A percentile compares a stretch with the other conserved stretches of the same genome.
These are phyloP conservation scores for Drosophila sordidapex DNA, from an alignment of 2,888 invertebrate species.

Conservation along the genomic window DNA sequence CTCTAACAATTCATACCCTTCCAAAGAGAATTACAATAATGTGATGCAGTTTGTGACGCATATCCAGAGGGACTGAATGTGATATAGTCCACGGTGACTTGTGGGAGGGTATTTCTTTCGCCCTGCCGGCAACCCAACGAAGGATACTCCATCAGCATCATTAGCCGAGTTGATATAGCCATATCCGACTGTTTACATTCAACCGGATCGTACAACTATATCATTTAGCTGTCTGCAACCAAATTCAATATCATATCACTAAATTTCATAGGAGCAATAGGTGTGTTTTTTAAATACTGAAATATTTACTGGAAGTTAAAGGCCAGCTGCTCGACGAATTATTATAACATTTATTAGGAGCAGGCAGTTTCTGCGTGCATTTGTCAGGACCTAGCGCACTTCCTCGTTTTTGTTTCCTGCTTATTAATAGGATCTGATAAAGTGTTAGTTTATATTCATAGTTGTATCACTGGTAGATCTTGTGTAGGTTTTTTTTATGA, in stretches of 20 bases:
- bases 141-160: too few relatives aligned
- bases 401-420: neutral
- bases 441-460: slow-evolving; percentile 1
- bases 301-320: neutral
- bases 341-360: neutral
- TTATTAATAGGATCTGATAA: neutral
- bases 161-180: too few relatives aligned
- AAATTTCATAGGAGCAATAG: neutral
- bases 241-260: neutral
- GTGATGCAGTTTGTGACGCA: neutral
- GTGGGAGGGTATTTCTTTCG: neutral
- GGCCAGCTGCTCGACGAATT: neutral
- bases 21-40: neutral
- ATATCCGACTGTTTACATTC: too few relatives aligned
- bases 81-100: neutral
- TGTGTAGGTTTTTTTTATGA: neutral
- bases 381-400: neutral
- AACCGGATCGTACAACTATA: neutral
- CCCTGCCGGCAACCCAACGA: neutral
- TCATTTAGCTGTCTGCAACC: too few relatives aligned
- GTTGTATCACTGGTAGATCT: neutral
- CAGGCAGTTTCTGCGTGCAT: neutral
- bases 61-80: neutral
- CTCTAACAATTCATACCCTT: neutral
- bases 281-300: neutral